Evolutionary conservation across 2,888 invertebrate species (phyloP).

Genomic region (Adineta ricciae): DNA sequence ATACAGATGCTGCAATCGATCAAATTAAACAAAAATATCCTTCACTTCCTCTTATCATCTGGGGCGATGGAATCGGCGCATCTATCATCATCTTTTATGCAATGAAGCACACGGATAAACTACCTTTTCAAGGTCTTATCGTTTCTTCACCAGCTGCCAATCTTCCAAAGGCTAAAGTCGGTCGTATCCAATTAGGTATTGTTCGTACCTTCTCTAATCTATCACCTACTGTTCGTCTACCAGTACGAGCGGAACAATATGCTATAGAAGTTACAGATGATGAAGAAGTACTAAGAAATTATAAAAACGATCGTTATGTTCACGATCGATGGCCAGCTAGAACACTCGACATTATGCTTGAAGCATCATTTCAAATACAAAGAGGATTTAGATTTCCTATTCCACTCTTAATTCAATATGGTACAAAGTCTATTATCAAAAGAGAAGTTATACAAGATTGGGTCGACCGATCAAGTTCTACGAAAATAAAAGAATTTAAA

Average conservation of each 20-base stretch:
- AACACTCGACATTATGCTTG: background rate
- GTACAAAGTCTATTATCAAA: background rate
- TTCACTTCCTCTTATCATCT: too few species aligned
- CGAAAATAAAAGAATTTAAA: background rate
- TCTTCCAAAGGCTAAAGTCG: background rate
- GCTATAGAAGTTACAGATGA: background rate
- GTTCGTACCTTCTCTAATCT: background rate
- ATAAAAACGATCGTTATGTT: background rate
- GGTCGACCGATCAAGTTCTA: background rate
- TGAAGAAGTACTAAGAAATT: background rate
- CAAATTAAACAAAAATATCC: too few species aligned
- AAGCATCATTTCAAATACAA: background rate
- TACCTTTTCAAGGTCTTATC: background rate
- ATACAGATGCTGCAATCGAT: too few species aligned
- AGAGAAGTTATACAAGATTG: background rate
- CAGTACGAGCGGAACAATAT: background rate
- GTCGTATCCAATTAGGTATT: background rate
- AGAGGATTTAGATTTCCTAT: background rate
- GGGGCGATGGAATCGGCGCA: too few species aligned
- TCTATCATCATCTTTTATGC: too few species aligned
- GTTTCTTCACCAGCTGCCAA: background rate
- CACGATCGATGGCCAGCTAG: background rate
- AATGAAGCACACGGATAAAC: too few species aligned
- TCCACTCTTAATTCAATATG: background rate
- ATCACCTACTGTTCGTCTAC: background rate